phyloP scores from a whole-genome alignment of 30 jellyfish, hydroid and myxozoan species.

The Sanderia malayensis region DNA sequence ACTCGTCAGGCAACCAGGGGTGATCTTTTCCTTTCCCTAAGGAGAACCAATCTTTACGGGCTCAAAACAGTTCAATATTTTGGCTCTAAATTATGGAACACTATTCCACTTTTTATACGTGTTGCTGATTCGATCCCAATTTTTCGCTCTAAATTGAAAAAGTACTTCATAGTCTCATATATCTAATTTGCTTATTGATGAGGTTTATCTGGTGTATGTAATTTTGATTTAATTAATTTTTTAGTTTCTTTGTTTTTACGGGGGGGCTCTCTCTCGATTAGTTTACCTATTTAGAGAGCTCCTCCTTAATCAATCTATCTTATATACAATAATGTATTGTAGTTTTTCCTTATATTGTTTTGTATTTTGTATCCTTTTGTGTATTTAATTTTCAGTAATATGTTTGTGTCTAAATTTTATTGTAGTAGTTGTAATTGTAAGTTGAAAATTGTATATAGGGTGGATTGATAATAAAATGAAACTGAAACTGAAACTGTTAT shows the following conservation, averaged over 20 bases:
- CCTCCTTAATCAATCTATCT: slow-evolving; percentile 34
- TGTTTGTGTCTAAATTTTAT: slow-evolving; percentile 1
- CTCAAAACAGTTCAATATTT: slow-evolving; percentile 26
- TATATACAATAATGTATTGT: slow-evolving; percentile 15
- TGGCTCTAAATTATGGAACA: slow-evolving; percentile 26
- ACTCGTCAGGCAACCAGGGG: slow-evolving; percentile 25
- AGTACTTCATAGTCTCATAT: slow-evolving; percentile 17
- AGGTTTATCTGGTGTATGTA: slow-evolving; percentile 29
- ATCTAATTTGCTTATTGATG: slow-evolving; percentile 6
- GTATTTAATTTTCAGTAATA: slow-evolving; percentile 23
- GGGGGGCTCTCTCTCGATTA: slow-evolving; percentile 49
- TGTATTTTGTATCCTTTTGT: slow-evolving; percentile 16
- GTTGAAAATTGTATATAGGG: slow-evolving; percentile 19
- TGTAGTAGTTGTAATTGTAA: slow-evolving; percentile 11
- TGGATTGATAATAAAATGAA: slow-evolving; percentile 22
- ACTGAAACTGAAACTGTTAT: too few relatives aligned
- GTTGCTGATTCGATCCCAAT: slow-evolving; percentile 32
- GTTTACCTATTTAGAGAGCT: slow-evolving; percentile 24
- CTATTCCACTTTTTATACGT: slow-evolving; percentile 20
- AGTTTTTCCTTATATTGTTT: slow-evolving; percentile 4
- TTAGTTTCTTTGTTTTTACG: slow-evolving; percentile 6
- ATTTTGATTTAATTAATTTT: neutral
- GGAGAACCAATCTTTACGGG: slow-evolving; percentile 9
- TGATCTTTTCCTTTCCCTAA: slow-evolving; percentile 27
- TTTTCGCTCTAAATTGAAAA: slow-evolving; percentile 19